Conservation (phyloP, 1,140 invertebrate species). For the Linepithema humile region DNA sequence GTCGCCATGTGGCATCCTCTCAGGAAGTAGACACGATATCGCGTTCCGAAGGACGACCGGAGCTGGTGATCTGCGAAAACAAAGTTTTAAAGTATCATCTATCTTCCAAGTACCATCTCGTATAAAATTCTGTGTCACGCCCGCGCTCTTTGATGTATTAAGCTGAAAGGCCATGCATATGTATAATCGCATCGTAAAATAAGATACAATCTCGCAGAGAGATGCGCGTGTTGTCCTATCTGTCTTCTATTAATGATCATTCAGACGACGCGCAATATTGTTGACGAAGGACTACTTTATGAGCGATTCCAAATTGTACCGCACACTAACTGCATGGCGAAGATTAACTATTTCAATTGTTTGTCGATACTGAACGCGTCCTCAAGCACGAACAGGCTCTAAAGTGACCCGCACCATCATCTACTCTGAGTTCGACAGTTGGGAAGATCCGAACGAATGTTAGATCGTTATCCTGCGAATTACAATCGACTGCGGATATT, state of each 20-base stretch:
- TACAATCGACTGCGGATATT: background rate
- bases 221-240: background rate
- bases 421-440: conserved; percentile 30
- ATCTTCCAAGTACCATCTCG: background rate
- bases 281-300: conserved; percentile 17
- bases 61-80: too few species aligned
- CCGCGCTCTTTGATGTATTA: conserved; percentile 17
- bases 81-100: background rate
- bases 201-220: conserved; percentile 6
- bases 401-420: conserved; percentile 54
- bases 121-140: conserved; percentile 34
- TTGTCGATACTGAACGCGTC: conserved; percentile 45
- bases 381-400: conserved; percentile 50
- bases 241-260: conserved; percentile 33
- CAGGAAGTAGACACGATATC: conserved; percentile 83
- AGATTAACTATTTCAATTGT: conserved; percentile 46
- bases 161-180: background rate
- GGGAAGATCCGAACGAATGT: conserved; percentile 40
- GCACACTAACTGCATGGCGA: conserved; percentile 6
- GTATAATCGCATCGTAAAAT: conserved; percentile 36
- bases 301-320: conserved; percentile 9
- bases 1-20: conserved; percentile 94
- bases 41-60: too few species aligned
- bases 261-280: background rate
- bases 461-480: background rate